Conservation (phyloP, 2,797 vertebrate genomes). For the Syngnathus rostellatus region DNA sequence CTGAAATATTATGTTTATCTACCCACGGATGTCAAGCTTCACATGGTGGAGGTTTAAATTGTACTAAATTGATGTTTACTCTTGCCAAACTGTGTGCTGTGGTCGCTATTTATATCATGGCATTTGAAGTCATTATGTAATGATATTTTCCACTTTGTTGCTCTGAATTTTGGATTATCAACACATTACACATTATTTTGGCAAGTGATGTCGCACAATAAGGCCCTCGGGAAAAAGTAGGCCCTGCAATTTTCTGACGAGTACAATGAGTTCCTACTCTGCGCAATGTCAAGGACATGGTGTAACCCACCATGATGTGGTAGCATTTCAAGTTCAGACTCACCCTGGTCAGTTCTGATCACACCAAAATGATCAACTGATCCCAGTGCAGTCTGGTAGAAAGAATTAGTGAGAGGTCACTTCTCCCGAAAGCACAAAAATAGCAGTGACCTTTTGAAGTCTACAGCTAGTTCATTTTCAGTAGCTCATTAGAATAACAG, state of each 20-base stretch:
- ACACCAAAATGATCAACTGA: background rate
- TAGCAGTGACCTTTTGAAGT: background rate
- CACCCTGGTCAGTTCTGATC: background rate
- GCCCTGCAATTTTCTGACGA: background rate
- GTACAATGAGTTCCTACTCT: background rate
- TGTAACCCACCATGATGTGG: background rate
- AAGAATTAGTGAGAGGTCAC: background rate
- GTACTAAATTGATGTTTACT: no score
- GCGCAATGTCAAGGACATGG: background rate
- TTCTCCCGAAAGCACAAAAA: background rate
- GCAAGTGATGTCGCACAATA: slow-evolving; percentile 1
- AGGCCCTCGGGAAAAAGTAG: background rate
- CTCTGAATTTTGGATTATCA: background rate
- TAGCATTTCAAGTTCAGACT: background rate
- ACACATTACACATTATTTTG: slow-evolving; percentile 4
- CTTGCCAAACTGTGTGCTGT: background rate
- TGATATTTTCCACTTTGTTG: background rate
- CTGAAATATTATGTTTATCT: background rate
- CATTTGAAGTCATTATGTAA: slow-evolving; percentile 4
- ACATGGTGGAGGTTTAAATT: background rate
- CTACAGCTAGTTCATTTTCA: background rate
- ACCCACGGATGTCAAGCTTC: background rate
- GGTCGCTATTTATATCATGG: slow-evolving; percentile 1
- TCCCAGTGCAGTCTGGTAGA: background rate
- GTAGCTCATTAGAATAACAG: background rate